A percentile compares a stretch with the other conserved stretches of the same genome.
Evolutionary conservation across 2,113 vertebrate species (phyloP).

Genomic region (Paradoxurus hermaphroditus): DNA sequence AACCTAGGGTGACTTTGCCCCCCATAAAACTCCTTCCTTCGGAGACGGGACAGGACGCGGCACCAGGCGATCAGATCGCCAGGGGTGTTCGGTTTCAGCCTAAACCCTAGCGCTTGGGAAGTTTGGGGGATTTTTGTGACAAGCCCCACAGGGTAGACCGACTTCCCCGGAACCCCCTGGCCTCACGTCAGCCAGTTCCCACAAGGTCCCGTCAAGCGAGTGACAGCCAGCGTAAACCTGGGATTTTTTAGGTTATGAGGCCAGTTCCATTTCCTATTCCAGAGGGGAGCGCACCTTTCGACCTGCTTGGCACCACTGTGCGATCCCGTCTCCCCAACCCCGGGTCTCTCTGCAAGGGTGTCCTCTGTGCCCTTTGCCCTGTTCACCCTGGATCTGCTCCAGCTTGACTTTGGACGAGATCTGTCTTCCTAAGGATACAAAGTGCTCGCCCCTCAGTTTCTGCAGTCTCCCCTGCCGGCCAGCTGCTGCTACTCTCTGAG

Average conservation of each 20-base stretch:
- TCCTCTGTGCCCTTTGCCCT: background rate
- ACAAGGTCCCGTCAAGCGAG: background rate
- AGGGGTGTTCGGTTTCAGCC: background rate
- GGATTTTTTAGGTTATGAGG: background rate
- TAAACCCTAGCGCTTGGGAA: background rate
- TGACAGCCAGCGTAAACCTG: background rate
- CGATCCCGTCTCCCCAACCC: background rate
- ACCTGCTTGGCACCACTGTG: background rate
- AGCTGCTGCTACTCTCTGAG: background rate
- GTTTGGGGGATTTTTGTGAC: background rate
- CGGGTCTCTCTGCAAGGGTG: background rate
- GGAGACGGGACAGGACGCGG: background rate
- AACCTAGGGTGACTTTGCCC: background rate
- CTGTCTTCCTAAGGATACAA: background rate
- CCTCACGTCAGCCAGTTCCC: background rate
- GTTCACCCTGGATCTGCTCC: background rate
- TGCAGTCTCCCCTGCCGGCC: background rate
- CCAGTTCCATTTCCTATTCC: constrained; percentile 1
- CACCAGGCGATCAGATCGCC: background rate
- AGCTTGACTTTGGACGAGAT: background rate
- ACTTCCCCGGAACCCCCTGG: background rate
- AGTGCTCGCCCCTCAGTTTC: background rate
- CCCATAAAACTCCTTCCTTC: background rate
- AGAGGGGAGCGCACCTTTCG: background rate
- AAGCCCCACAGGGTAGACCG: background rate